phyloP scores from a whole-genome alignment of 2,113 vertebrate genomes.

The Micromys minutus region DNA sequence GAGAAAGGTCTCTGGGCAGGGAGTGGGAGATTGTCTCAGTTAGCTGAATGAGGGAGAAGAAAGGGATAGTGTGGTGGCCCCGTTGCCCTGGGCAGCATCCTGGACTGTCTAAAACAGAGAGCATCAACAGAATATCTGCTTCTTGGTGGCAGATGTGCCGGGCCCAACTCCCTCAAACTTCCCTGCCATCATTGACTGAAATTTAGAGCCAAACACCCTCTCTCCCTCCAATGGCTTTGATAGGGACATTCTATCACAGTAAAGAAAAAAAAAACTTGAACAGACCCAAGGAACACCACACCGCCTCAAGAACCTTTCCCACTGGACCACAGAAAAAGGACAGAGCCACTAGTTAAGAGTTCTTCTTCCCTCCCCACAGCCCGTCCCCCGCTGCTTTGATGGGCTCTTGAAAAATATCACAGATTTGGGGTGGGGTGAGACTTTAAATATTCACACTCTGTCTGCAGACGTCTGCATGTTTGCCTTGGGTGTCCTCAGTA shows the following conservation, averaged over 20 bases:
- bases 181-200: no score
- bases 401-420: background rate
- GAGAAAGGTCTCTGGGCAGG: background rate
- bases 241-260: background rate
- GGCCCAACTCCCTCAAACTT: background rate
- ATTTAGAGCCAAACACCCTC: background rate
- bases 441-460: background rate
- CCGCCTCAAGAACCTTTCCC: background rate
- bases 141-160: no score
- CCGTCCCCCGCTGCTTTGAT: rapidly evolving
- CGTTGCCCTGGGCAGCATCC: background rate
- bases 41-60: no score
- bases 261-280: background rate
- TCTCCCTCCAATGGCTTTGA: background rate
- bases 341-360: no score
- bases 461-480: background rate
- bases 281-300: background rate
- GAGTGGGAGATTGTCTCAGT: no score
- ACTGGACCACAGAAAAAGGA: background rate
- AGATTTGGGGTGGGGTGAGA: background rate
- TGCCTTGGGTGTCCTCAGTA: background rate
- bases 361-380: no score
- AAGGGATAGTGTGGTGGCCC: background rate
- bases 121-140: background rate
- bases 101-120: background rate